Base-by-base conservation (phyloP, 2,113 vertebrate genomes). In the Illadopsis cleaveri region DNA sequence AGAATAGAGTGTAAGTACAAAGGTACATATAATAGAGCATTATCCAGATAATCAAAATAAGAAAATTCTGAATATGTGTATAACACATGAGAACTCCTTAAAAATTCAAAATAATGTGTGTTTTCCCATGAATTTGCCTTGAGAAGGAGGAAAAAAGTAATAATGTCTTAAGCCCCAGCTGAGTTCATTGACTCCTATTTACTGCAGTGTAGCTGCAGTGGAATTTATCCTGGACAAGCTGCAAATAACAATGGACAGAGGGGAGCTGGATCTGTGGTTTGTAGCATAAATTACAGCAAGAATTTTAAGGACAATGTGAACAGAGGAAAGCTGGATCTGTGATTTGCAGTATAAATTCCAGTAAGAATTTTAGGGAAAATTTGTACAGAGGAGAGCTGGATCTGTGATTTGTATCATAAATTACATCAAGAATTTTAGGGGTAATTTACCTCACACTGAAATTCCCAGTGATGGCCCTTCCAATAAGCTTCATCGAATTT, bases 1-100 rank as follows among this genome's bases (percentile, higher is more conserved):
- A 98, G 99, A 94, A 99, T 99, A 98, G 99, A 99, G 96, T 99
- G 99, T 99, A 92, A 99, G 99, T 96, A 96, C 73, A 90, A 94
- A 90, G 89, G 82, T 93, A 96, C 75, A 71, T 89, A 82, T 8
- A 77, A 56, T 23, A 64, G 79, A 84, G 69, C n/a, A 28, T 76
- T 95, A 92, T 86, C 60, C 58, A 81, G 72, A 42, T 82, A 65
- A 81, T 51, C 22, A 24, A n/a, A 80, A 27, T 31, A 40, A 86
- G 50, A 50, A 68, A 42, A 53, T 51, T 27, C 72, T 51, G 6
- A 28, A 1, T 79, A 16, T 66, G 10, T 50, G 5, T 64, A 2
- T 57, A 77, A n/a, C 16, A 21, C 22, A 23, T 38, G 25, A 73
- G 50, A 82, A 86, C 33, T 62, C 42, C 19, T 42, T 38, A 23